Conservation (phyloP, 2,888 invertebrate species). For the Vandiemenella viatica region DNA sequence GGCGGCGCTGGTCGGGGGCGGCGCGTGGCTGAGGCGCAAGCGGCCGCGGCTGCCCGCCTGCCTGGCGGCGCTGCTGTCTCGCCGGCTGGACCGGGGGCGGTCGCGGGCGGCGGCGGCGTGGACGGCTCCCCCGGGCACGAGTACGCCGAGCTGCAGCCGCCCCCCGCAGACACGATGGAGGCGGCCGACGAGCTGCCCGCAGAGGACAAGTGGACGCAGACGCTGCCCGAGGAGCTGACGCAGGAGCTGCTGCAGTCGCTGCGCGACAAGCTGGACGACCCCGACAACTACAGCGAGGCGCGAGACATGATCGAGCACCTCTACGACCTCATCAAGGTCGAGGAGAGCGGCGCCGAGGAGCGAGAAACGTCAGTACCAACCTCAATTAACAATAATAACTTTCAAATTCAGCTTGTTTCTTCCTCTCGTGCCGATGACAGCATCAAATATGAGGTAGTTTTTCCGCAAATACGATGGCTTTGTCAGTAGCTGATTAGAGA, state of each 20-base stretch:
- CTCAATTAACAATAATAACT: too few relatives aligned
- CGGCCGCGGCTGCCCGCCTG: slow-evolving; percentile 19
- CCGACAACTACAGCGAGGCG: slow-evolving; percentile 56
- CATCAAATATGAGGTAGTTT: too few relatives aligned
- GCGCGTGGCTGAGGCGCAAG: slow-evolving; percentile 25
- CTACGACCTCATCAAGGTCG: slow-evolving; percentile 52
- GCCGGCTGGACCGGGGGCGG: slow-evolving; percentile 27
- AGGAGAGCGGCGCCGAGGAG: slow-evolving; percentile 48
- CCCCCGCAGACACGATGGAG: slow-evolving; percentile 21
- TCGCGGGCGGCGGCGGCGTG: slow-evolving; percentile 23
- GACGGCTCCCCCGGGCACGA: slow-evolving; percentile 43
- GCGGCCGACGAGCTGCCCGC: slow-evolving; percentile 27
- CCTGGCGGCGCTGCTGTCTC: slow-evolving; percentile 19
- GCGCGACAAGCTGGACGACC: slow-evolving; percentile 51
- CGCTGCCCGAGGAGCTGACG: slow-evolving; percentile 58
- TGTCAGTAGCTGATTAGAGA: too few relatives aligned
- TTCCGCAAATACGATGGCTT: too few relatives aligned
- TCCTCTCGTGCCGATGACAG: too few relatives aligned
- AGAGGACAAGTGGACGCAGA: slow-evolving; percentile 51
- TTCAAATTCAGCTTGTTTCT: too few relatives aligned
- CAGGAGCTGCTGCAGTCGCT: slow-evolving; percentile 54
- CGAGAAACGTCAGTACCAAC: too few relatives aligned
- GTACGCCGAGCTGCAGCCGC: slow-evolving; percentile 41
- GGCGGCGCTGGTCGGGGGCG: slow-evolving; percentile 37
- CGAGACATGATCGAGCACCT: slow-evolving; percentile 61